phyloP scores from a whole-genome alignment of 30 jellyfish, hydroid and myxozoan genomes.

The Sanderia malayensis region DNA sequence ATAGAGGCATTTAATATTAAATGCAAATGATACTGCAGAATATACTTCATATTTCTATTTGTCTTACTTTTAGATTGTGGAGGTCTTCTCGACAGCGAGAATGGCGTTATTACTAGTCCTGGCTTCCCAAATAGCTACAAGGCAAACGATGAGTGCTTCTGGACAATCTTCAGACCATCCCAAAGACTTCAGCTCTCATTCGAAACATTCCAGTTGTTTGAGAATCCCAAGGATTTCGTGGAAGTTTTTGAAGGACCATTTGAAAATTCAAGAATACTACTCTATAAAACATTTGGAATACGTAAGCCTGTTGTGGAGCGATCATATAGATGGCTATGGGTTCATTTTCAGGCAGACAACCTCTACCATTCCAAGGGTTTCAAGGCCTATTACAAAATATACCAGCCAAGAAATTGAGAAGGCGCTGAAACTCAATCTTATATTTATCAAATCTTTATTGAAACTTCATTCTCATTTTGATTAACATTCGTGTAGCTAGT shows the following conservation, averaged over 20 bases:
- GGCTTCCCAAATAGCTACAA: conserved; percentile 60
- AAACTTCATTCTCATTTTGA: too few species aligned
- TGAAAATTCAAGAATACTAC: conserved; percentile 20
- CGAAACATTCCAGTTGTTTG: conserved; percentile 34
- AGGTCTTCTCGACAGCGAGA: conserved; percentile 45
- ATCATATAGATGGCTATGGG: conserved; percentile 76
- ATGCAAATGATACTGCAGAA: too few species aligned
- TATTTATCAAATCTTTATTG: too few species aligned
- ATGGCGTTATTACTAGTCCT: conserved; percentile 70
- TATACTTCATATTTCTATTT: not conserved
- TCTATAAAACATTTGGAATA: conserved; percentile 18
- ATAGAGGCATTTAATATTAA: too few species aligned
- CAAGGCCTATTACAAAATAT: conserved; percentile 35
- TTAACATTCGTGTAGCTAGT: too few species aligned
- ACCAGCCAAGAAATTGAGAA: conserved; percentile 20
- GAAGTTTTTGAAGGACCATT: conserved; percentile 68
- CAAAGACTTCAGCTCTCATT: conserved; percentile 40
- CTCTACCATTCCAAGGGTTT: conserved; percentile 41
- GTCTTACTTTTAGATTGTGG: conserved; percentile 55
- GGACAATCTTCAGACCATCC: conserved; percentile 79
- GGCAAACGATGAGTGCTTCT: conserved; percentile 64
- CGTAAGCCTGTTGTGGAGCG: conserved; percentile 54
- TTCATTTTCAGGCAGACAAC: conserved; percentile 60
- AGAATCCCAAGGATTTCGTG: conserved; percentile 33
- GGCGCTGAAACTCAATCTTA: not conserved